A percentile compares a stretch with the other conserved stretches of the same genome.
Evolutionary conservation across 2,888 invertebrate genomes (phyloP).

Genomic region (Aphidius colemani): DNA sequence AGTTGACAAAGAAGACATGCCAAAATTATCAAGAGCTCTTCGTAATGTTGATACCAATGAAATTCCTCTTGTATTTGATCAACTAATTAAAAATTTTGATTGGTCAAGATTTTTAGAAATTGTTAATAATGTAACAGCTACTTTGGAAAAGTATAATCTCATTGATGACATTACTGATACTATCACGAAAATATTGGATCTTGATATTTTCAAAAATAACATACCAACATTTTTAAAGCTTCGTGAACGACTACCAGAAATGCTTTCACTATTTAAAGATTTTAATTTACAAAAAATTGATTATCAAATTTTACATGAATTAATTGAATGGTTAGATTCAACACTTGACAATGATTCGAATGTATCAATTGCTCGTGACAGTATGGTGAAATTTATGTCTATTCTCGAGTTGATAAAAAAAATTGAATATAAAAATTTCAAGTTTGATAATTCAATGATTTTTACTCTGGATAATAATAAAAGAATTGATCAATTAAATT

Average conservation of each 20-base stretch:
- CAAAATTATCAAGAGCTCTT: conserved; percentile 56
- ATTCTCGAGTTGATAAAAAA: conserved; percentile 43
- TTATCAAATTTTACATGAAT: conserved; percentile 43
- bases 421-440: conserved; percentile 24
- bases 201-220: conserved; percentile 61
- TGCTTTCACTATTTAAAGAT: conserved; percentile 45
- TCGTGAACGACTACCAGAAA: conserved; percentile 50
- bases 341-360: conserved; percentile 42
- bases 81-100: conserved; percentile 62
- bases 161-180: conserved; percentile 60
- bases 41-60: conserved; percentile 59
- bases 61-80: conserved; percentile 60
- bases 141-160: conserved; percentile 62
- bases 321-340: conserved; percentile 43
- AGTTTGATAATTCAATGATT: conserved; percentile 22
- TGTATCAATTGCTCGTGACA: conserved; percentile 42
- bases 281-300: conserved; percentile 48
- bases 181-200: conserved; percentile 59
- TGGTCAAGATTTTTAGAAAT: conserved; percentile 63
- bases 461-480: conserved; percentile 22
- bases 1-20: conserved; percentile 43
- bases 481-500: conserved; percentile 23
- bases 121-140: conserved; percentile 60
- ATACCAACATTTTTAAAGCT: conserved; percentile 61
- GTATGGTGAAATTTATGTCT: conserved; percentile 42